Evolutionary conservation across 2,888 invertebrate species (phyloP), one percentile per base, ranked within the genome.

Genomic region (Podotricha telesiphe): DNA sequence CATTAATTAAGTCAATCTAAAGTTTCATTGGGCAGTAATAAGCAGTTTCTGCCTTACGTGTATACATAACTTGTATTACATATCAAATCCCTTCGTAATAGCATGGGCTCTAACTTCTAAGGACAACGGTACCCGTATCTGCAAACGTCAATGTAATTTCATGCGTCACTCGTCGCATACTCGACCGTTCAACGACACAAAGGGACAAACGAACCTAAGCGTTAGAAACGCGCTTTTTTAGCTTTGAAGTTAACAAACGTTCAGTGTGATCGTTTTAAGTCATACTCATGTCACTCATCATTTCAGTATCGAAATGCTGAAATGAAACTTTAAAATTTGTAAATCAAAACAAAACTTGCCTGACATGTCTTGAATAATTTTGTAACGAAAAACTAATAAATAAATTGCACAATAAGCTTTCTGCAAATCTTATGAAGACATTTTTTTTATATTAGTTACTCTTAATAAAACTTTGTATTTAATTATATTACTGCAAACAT

Each of bases 141-240:
- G 53, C 67, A 59, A 66, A 45, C 63, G 59, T 64, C 67, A 68
- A 65, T 68, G 75, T 74, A 75, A 74, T 76, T 74, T 74, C 70
- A 75, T 73, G 50, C 65, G 65, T 71, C 72, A 71, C 74, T 73
- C 68, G 77, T 68, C 42, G 73, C 75, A 78, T 82, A 78, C 83
- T 82, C 81, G 75, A 78, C 78, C 78, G 79, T 79, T 78, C 77
- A 73, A 50, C 72, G 81, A 85, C 50, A 90, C 87, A 89, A 90
- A 87, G 79, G 82, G 75, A 78, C 84, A n/a, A n/a, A 86, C 51
- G 82, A 78, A 77, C 77, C 81, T 83, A 82, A 81, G 80, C 82
- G 82, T 81, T 81, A 78, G 79, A 80, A 76, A 79, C 83, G 81
- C 79, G 77, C 83, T 84, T 59, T 67, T 48, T 66, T 42, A 28